These are phyloP conservation scores for Nemapogon koenigi DNA, from an alignment of 2,888 invertebrate genomes.

Conservation along the genomic window DNA sequence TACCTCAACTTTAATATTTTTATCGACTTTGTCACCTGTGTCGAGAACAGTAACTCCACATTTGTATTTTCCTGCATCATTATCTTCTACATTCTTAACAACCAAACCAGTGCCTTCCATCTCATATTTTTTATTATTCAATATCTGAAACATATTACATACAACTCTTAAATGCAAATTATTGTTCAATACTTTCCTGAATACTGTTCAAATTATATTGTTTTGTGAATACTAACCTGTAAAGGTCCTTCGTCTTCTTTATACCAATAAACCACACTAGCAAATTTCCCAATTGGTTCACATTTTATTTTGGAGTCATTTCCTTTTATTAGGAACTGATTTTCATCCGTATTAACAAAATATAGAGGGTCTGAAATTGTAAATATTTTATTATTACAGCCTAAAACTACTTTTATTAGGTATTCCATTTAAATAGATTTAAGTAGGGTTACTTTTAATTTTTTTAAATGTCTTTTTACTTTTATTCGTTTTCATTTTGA, in stretches of 20 bases:
- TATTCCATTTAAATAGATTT: too few relatives aligned
- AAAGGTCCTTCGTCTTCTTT: conserved; percentile 25
- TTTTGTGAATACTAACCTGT: conserved; percentile 19
- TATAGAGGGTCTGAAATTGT: conserved; percentile 30
- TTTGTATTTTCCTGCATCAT: conserved; percentile 27
- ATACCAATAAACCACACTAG: conserved; percentile 33
- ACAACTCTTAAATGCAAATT: neutral
- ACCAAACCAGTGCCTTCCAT: conserved; percentile 26
- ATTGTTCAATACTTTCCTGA: neutral
- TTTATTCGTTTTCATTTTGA: too few relatives aligned
- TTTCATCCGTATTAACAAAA: conserved; percentile 28
- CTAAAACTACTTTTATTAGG: conserved; percentile 9
- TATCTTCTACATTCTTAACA: conserved; percentile 23
- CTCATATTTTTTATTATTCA: conserved; percentile 29
- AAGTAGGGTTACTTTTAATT: too few relatives aligned
- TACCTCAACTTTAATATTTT: conserved; percentile 26
- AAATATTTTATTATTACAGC: conserved; percentile 4
- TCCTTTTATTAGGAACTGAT: conserved; percentile 31
- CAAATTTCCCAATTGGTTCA: conserved; percentile 29
- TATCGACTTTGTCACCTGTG: conserved; percentile 24
- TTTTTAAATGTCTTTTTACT: too few relatives aligned
- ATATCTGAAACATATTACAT: conserved; percentile 23
- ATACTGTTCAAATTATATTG: neutral
- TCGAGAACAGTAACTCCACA: conserved; percentile 24
- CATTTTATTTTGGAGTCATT: conserved; percentile 32